Base-by-base conservation (phyloP, 2,888 invertebrate species). In the Perithous albicinctus region DNA sequence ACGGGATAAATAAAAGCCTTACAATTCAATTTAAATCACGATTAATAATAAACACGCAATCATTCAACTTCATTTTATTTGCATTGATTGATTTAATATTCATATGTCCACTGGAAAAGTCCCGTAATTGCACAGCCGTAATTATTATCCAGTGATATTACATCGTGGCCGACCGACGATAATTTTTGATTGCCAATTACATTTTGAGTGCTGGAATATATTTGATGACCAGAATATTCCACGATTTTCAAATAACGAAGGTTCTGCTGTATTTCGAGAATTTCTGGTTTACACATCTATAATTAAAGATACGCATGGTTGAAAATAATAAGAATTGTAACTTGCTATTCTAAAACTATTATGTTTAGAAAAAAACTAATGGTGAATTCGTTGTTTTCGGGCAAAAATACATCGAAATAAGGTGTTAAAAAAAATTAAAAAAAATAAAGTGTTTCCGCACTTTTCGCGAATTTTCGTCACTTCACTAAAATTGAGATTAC, bases 11-110 rank as follows among this genome's bases (percentile, higher is more conserved):
- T 63, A 15, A 56, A 70, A 23, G 48, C 6, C 56, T 32, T 35
- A 54, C 46, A 12, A 69, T 69, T 63, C 46, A 12, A 69, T 69
- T 35, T 18, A 8, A 26, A n/a, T n/a, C n/a, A n/a, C n/a, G 41
- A 63, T 35, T 48, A 74, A 69, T 54, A 35, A 43, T 67, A 46
- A 64, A 41, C 23, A 20, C 5, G 20, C 38, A 38, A 63, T 63
- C 23, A 20, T 41, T 10, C 2, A 1, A 20, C 38, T 35, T 41
- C 10, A n/a, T 63, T 10, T 41, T 23, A 63, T 63, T 38, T 63
- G 18, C 7, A 38, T 41, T 0, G 23, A 12, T 15, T 23, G 38
- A 61, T 18, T 15, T 2, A 61, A 35, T 61, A 38, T 61, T 18
- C 20, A 32, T 4, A n/a, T 23, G 2, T 12, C 23, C n/a, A 5